These are phyloP conservation scores for Drosophila virilis DNA, from an alignment of 1,140 invertebrate species.

Conservation along the genomic window DNA sequence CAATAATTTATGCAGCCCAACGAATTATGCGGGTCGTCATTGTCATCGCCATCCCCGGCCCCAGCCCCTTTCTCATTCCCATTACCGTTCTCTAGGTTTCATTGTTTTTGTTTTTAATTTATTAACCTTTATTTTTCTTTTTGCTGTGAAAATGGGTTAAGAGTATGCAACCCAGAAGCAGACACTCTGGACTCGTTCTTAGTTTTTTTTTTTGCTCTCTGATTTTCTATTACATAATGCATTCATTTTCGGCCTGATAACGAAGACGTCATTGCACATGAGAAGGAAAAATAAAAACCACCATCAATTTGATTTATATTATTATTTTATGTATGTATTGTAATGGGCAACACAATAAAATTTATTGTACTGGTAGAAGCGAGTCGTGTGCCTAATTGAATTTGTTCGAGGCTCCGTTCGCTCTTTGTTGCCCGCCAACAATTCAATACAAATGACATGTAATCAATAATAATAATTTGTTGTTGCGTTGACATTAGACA, in stretches of 20 bases:
- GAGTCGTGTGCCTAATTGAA: slow-evolving; percentile 69
- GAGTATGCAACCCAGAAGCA: slow-evolving; percentile 58
- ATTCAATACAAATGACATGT: slow-evolving; percentile 69
- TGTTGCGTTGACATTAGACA: slow-evolving; percentile 63
- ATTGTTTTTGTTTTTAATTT: slow-evolving; percentile 43
- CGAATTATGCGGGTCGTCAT: slow-evolving; percentile 26
- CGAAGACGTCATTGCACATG: too few species aligned
- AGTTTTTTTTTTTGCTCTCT: slow-evolving; percentile 5
- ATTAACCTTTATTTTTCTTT: not conserved
- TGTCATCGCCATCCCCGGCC: not conserved
- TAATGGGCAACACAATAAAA: slow-evolving; percentile 49
- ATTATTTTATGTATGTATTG: not conserved
- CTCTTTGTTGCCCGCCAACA: slow-evolving; percentile 25
- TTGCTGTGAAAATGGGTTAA: slow-evolving; percentile 66
- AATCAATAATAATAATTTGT: slow-evolving; percentile 76
- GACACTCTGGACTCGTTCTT: slow-evolving; percentile 5
- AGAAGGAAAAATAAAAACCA: slow-evolving; percentile 21
- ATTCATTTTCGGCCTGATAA: slow-evolving; percentile 52
- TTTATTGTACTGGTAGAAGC: slow-evolving; percentile 34
- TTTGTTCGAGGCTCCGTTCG: slow-evolving; percentile 49
- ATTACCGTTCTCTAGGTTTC: not conserved
- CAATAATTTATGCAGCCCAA: slow-evolving; percentile 62
- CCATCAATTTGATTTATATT: not conserved
- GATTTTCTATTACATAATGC: slow-evolving; percentile 55
- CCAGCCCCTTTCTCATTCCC: not conserved